Evolutionary conservation across 2,888 invertebrate genomes (phyloP), one percentile per base, ranked within the genome.

Genomic region (Panzeria rudis): DNA sequence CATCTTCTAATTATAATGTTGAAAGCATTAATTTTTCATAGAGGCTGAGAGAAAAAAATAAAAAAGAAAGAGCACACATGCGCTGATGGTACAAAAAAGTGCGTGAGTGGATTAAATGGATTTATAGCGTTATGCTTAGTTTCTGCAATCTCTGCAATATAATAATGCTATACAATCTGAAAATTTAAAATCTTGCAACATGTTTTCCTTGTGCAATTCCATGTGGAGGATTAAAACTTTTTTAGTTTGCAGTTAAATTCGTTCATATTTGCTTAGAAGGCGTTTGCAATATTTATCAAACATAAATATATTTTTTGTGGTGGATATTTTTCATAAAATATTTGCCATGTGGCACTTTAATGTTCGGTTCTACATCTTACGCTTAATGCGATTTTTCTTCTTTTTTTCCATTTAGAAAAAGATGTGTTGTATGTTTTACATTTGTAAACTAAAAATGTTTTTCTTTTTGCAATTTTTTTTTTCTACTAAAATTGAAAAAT

Each of bases 1-100:
- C 91, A 91, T 91, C 91, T 91, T 91, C 91, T 91, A 91, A 91
- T 91, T 91, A 91, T 90, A 88, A 89, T 89, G 91, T 90, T 91
- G 91, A 91, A 91, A 91, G 91, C 89, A 83, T 84, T 72, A 88
- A 91, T 91, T 90, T 90, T 89, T 91, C 91, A 90, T 89, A 29
- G 29, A 29, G 5, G 76, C 81, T 69, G 87, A 32, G 23, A 15
- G 13, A 20, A 7, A 38, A n/a, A 20, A 25, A 20, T 15, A 56
- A 83, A 41, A 6, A 23, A 15, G 50, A 9, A 17, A 25, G 11
- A 3, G 44, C 72, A 64, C 35, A 64, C 47, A 32, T 2, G 38
- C 17, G n/a, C 11, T 20, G 52, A 20, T 5, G 17, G 35, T 11
- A 15, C 38, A 44, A 50, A 78, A 77, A 83, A 84, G 80, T 86